Percentiles rank a stretch among this genome's conserved stretches.
These are phyloP conservation scores for Helobdella robusta DNA, from an alignment of 2,888 invertebrate genomes.

Conservation along the genomic window DNA sequence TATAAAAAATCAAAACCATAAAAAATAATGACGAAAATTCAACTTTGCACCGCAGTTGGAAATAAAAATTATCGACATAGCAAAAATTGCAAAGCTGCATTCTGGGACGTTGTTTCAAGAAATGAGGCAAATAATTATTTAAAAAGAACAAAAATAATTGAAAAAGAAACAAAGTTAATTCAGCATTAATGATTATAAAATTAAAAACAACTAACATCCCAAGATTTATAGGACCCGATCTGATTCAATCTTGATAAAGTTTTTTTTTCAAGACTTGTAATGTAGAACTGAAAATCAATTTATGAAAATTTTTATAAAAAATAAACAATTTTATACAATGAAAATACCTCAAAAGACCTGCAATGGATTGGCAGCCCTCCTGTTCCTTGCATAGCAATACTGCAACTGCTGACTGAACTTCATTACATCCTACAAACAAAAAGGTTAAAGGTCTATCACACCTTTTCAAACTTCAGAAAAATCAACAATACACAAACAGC, in stretches of 20 bases:
- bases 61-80: no score
- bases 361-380: slow-evolving; percentile 68
- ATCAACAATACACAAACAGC: no score
- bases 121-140: no score
- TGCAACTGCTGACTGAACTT: slow-evolving; percentile 82
- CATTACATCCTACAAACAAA: slow-evolving; percentile 67
- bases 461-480: no score
- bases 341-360: slow-evolving; percentile 39
- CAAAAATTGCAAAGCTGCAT: no score
- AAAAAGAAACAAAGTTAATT: no score
- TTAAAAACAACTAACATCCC: slow-evolving; percentile 65
- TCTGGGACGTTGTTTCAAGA: no score
- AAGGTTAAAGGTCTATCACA: no score
- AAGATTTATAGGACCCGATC: slow-evolving; percentile 77
- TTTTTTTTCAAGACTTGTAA: slow-evolving; percentile 69
- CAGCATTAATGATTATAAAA: neutral
- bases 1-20: no score
- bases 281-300: slow-evolving; percentile 61
- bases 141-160: no score
- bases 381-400: slow-evolving; percentile 79
- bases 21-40: no score
- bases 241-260: slow-evolving; percentile 65
- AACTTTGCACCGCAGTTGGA: no score
- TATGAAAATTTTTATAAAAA: slow-evolving; percentile 10
- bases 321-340: neutral